Conservation (phyloP, 1,140 invertebrate genomes). For the Wasmannia auropunctata region DNA sequence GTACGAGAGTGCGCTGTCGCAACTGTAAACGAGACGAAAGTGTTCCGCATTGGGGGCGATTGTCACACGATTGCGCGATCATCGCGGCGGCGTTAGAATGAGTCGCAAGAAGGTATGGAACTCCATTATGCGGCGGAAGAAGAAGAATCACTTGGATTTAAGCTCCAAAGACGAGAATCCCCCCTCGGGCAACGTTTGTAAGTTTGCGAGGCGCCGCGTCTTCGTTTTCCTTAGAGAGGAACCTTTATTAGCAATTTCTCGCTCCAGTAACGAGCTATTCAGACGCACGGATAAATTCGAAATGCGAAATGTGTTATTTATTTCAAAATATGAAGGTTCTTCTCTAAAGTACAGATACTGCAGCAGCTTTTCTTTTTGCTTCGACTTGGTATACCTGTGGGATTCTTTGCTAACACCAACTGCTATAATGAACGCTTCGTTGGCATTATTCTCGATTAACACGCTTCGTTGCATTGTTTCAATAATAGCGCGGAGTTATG, state of each 20-base stretch:
- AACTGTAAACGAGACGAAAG: background rate
- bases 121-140: conserved; percentile 82
- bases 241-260: background rate
- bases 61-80: background rate
- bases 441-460: conserved; percentile 24
- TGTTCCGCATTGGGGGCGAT: background rate
- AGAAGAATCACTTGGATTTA: conserved; percentile 78
- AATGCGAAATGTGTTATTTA: background rate
- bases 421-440: background rate
- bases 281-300: background rate
- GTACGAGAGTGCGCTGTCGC: background rate
- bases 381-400: background rate
- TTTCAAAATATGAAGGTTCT: background rate
- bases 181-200: conserved; percentile 72
- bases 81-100: conserved; percentile 72
- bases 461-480: conserved; percentile 5
- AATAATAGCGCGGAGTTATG: conserved; percentile 22
- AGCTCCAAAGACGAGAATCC: conserved; percentile 69
- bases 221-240: background rate
- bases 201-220: conserved; percentile 57
- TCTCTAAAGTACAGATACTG: background rate
- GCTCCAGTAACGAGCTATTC: background rate
- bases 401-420: background rate
- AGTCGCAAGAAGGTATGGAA: conserved; percentile 84
- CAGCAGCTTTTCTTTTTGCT: background rate